Conservation (phyloP, 2,888 invertebrate genomes). For the Axea sp. region DNA sequence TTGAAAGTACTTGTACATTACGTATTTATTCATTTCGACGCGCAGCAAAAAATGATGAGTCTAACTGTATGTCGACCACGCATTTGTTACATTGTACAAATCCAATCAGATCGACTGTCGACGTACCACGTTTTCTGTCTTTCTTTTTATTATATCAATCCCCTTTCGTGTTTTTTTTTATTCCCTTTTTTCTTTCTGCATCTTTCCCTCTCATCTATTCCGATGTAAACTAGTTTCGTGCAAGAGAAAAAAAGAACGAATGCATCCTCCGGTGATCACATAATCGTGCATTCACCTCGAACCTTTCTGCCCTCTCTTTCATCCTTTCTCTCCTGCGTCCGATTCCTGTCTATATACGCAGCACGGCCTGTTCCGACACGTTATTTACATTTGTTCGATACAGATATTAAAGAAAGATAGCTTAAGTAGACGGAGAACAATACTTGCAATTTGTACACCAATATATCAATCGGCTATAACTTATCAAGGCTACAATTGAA, state of each 20-base stretch:
- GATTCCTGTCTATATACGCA: conserved; percentile 59
- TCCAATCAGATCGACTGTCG: conserved; percentile 74
- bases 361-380: conserved; percentile 58
- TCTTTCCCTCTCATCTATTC: conserved; percentile 60
- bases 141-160: conserved; percentile 60
- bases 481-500: conserved; percentile 43
- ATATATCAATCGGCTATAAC: conserved; percentile 59
- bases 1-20: background rate
- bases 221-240: conserved; percentile 74
- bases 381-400: conserved; percentile 64
- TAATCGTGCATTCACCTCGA: conserved; percentile 77
- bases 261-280: conserved; percentile 76
- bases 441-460: conserved; percentile 61
- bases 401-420: conserved; percentile 63
- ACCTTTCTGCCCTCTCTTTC: conserved; percentile 64
- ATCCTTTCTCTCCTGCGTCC: conserved; percentile 62
- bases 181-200: conserved; percentile 51
- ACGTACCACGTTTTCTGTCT: conserved; percentile 64
- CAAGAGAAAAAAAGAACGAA: conserved; percentile 65
- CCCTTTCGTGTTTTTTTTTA: conserved; percentile 60
- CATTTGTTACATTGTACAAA: conserved; percentile 68
- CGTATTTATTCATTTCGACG: background rate
- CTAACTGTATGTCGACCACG: conserved; percentile 58
- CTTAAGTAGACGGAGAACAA: conserved; percentile 62
- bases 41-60: conserved; percentile 20